These are phyloP conservation scores for Popillia japonica DNA, from an alignment of 1,140 invertebrate species.

Conservation along the genomic window DNA sequence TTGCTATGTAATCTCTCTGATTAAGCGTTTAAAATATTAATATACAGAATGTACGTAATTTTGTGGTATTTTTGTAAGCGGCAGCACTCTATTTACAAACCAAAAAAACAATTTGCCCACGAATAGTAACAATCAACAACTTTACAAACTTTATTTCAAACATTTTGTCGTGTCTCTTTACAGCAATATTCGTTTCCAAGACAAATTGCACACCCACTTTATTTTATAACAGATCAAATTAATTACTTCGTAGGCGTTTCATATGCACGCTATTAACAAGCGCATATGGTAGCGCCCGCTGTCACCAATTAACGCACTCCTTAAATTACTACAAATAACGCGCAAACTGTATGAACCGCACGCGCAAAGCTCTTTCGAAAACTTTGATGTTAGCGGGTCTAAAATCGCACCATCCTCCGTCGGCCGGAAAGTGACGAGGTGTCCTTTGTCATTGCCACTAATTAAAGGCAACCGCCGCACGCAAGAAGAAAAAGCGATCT, in stretches of 20 bases:
- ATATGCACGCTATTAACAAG: background rate
- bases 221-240: slow-evolving; percentile 7
- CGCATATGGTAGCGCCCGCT: slow-evolving; percentile 9
- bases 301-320: slow-evolving; percentile 29
- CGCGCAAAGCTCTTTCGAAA: slow-evolving; percentile 24
- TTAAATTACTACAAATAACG: slow-evolving; percentile 30
- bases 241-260: background rate
- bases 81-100: too few species aligned
- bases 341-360: background rate
- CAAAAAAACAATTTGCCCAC: too few species aligned
- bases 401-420: slow-evolving; percentile 12
- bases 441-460: slow-evolving; percentile 37
- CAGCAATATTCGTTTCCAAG: background rate
- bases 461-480: slow-evolving; percentile 30
- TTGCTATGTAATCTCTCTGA: too few species aligned
- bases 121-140: too few species aligned
- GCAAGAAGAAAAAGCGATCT: slow-evolving; percentile 34
- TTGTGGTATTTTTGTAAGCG: too few species aligned
- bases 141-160: too few species aligned
- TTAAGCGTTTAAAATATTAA: too few species aligned
- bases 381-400: slow-evolving; percentile 22
- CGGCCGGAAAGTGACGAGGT: slow-evolving; percentile 29
- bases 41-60: too few species aligned
- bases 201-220: slow-evolving; percentile 14
- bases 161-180: too few species aligned